A percentile compares a stretch with the other conserved stretches of the same genome.
These are phyloP conservation scores for Drosophila tanythrix DNA, from an alignment of 2,888 invertebrate species.

Conservation along the genomic window DNA sequence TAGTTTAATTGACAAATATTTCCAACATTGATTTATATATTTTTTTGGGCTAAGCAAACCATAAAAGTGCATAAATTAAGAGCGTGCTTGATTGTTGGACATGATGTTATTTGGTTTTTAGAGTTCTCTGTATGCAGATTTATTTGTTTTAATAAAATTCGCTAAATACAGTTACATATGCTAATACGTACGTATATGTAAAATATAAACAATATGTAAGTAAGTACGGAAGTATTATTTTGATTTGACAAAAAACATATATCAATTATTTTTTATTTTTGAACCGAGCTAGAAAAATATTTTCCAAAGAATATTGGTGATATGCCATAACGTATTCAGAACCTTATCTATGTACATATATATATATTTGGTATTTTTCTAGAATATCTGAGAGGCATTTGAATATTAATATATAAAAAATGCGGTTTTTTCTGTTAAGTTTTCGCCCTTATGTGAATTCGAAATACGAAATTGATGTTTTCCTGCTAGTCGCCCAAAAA, in stretches of 20 bases:
- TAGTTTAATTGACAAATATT: slow-evolving; percentile 28
- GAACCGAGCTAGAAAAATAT: background rate
- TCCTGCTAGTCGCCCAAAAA: background rate
- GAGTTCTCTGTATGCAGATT: background rate
- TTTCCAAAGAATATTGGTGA: background rate
- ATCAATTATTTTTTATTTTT: background rate
- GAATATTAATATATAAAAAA: background rate
- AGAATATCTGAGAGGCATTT: background rate
- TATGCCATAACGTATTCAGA: background rate
- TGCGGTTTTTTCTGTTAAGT: background rate
- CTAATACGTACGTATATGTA: background rate
- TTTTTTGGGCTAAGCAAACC: background rate
- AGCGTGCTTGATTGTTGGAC: background rate
- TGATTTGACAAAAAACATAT: background rate
- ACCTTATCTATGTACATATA: background rate
- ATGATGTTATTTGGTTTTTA: background rate
- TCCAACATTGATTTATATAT: slow-evolving; percentile 22
- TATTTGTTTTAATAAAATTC: background rate
- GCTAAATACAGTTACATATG: background rate
- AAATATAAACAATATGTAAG: background rate
- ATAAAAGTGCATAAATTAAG: background rate
- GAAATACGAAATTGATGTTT: background rate
- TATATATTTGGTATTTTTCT: background rate
- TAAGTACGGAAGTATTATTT: background rate
- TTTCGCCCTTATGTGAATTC: background rate